Evolutionary conservation across 2,113 vertebrate genomes (phyloP).

Genomic region (Corythaeola cristata): DNA sequence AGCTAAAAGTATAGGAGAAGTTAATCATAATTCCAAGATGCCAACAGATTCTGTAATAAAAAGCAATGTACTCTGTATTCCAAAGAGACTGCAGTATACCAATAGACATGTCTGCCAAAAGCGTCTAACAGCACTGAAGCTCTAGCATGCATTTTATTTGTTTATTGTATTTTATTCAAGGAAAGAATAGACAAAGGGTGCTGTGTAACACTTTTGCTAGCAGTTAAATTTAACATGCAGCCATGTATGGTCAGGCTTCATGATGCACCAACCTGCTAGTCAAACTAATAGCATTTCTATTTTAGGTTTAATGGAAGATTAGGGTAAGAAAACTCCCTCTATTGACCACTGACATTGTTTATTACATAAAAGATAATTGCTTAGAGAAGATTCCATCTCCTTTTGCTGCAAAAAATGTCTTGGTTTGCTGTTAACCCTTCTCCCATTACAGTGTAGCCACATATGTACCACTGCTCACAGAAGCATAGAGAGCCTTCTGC

Average conservation of each 20-base stretch:
- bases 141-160: neutral
- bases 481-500: conserved; percentile 11
- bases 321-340: conserved; percentile 5
- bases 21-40: neutral
- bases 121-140: neutral
- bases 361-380: conserved; percentile 45
- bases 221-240: neutral
- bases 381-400: neutral
- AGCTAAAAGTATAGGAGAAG: neutral
- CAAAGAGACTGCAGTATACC: neutral
- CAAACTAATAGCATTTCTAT: neutral
- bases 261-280: neutral
- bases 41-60: neutral
- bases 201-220: neutral
- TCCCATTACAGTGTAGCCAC: conserved; percentile 14
- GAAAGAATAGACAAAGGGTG: neutral
- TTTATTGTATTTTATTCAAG: neutral
- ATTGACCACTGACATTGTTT: conserved; percentile 46
- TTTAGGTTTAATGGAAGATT: conserved; percentile 24
- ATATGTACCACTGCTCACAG: neutral
- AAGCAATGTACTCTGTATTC: neutral
- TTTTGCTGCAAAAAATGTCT: conserved; percentile 18
- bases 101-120: neutral
- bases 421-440: conserved; percentile 34
- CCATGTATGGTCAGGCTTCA: neutral